Percentiles rank a stretch among this genome's conserved stretches.
Conservation (phyloP, 2,113 vertebrate genomes). For the Cynocephalus volans region DNA sequence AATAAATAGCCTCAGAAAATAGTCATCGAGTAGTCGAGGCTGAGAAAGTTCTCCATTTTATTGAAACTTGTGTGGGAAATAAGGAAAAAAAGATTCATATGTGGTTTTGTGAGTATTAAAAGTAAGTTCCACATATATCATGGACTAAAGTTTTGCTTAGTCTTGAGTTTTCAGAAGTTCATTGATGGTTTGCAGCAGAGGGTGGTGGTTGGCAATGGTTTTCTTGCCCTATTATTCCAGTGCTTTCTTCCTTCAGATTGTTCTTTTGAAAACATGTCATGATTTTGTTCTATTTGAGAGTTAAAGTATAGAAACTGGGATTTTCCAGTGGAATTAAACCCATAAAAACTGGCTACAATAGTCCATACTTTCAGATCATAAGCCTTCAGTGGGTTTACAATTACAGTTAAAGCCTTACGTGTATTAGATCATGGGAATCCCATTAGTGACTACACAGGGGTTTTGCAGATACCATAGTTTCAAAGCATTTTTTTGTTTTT, state of each 20-base stretch:
- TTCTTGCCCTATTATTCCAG: not conserved
- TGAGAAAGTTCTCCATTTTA: constrained; percentile 59
- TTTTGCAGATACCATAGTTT: constrained; percentile 75
- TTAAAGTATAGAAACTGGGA: constrained; percentile 77
- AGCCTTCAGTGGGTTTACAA: constrained; percentile 61
- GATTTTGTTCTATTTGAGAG: constrained; percentile 75
- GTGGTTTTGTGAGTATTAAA: constrained; percentile 8
- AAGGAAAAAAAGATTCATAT: constrained; percentile 48
- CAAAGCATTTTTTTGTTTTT: constrained; percentile 73
- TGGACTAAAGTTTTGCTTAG: not conserved
- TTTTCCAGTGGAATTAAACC: constrained; percentile 78
- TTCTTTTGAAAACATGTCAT: constrained; percentile 18
- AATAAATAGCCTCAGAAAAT: constrained; percentile 45
- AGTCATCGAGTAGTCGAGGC: not conserved
- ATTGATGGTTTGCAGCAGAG: not conserved
- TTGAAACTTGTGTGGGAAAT: constrained; percentile 40
- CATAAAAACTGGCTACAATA: constrained; percentile 60
- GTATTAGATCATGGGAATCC: constrained; percentile 72
- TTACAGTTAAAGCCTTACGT: constrained; percentile 55
- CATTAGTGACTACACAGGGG: constrained; percentile 64
- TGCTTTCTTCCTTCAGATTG: not conserved
- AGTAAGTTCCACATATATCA: not conserved
- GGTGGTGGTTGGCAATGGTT: not conserved
- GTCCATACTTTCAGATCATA: constrained; percentile 71
- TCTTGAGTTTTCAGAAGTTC: constrained; percentile 31